Percentiles rank a stretch among this genome's conserved stretches.
Conservation (phyloP, 2,797 vertebrate species). For the Brachyalestes nurse region DNA sequence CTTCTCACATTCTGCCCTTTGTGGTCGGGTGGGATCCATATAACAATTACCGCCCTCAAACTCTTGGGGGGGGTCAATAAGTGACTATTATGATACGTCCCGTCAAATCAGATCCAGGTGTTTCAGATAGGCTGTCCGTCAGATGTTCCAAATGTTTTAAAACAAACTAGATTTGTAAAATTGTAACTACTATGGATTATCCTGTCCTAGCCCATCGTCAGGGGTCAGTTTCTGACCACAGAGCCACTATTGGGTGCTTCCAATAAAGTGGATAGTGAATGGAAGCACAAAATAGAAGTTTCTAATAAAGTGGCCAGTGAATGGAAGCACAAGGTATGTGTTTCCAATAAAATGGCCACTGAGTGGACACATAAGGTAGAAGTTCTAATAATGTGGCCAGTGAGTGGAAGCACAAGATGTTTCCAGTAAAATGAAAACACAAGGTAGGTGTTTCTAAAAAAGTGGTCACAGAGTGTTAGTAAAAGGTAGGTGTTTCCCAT, state of each 20-base stretch:
- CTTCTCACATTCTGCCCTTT: slow-evolving; percentile 81
- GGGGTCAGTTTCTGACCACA: too few relatives aligned
- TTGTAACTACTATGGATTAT: not conserved
- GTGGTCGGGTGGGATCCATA: slow-evolving; percentile 75
- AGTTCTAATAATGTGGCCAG: not conserved
- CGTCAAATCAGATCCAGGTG: not conserved
- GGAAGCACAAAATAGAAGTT: not conserved
- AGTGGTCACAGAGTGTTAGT: not conserved
- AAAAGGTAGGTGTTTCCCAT: not conserved
- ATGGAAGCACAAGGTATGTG: not conserved
- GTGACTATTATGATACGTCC: slow-evolving; percentile 80
- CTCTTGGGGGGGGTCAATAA: slow-evolving; percentile 82
- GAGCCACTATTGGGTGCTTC: too few relatives aligned
- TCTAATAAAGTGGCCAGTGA: not conserved
- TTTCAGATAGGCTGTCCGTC: not conserved
- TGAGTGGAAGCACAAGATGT: not conserved
- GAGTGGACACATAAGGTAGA: not conserved
- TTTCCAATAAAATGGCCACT: too few relatives aligned
- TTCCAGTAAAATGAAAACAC: not conserved
- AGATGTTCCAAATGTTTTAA: not conserved
- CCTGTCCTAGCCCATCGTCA: too few relatives aligned
- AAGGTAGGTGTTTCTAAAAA: not conserved
- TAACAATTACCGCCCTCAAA: slow-evolving; percentile 72
- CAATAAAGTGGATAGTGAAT: too few relatives aligned
- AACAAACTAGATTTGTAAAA: too few relatives aligned